Conservation (phyloP, 2,113 vertebrate genomes). For the Abramis brama region DNA sequence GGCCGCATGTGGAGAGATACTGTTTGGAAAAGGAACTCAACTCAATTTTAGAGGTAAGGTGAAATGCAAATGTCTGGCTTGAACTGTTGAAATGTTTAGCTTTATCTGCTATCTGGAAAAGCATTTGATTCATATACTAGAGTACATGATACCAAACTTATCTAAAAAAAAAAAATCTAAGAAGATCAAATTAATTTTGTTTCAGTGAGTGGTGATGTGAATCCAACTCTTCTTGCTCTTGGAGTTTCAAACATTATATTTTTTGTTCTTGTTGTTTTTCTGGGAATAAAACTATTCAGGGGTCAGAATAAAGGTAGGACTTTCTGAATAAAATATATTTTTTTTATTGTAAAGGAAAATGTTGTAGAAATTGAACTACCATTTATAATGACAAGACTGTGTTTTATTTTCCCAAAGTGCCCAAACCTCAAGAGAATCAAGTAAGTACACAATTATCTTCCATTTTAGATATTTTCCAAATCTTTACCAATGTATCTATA, state of each 20-base stretch:
- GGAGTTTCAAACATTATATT: slow-evolving; percentile 3
- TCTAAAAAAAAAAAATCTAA: too few relatives aligned
- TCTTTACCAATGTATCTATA: too few relatives aligned
- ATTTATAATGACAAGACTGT: neutral
- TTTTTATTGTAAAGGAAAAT: neutral
- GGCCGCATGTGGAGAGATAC: slow-evolving; percentile 60
- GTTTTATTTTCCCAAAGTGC: neutral
- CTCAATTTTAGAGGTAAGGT: neutral
- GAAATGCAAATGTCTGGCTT: neutral
- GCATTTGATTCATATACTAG: neutral
- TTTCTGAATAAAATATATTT: neutral
- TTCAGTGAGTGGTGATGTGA: neutral
- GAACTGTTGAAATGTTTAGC: neutral
- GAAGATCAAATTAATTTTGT: neutral
- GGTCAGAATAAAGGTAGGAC: neutral
- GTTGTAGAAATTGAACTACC: too few relatives aligned
- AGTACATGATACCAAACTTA: neutral
- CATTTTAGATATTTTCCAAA: neutral
- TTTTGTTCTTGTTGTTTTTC: slow-evolving; percentile 1
- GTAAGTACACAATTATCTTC: neutral
- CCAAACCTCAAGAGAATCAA: neutral
- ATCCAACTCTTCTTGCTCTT: neutral
- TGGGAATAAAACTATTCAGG: slow-evolving; percentile 3
- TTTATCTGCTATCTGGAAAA: neutral
- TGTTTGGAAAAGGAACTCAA: slow-evolving; percentile 61